Evolutionary conservation across 2,888 invertebrate species (phyloP).

Genomic region (Caenorhabditis sulstoni): DNA sequence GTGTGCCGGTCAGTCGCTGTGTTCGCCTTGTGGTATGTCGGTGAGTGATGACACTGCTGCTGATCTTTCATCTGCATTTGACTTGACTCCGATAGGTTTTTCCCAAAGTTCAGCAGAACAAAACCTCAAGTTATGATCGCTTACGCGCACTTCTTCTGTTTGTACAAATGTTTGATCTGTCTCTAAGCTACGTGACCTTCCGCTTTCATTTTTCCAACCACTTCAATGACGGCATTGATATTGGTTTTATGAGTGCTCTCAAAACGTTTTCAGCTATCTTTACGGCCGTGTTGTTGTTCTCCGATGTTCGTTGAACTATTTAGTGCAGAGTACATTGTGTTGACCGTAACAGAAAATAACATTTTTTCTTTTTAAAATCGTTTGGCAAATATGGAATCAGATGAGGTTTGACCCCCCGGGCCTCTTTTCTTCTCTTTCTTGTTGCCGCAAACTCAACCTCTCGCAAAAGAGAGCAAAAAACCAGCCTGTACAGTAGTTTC

Average conservation of each 20-base stretch:
- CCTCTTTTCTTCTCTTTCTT: background rate
- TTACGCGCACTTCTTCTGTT: conserved; percentile 19
- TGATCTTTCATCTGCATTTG: conserved; percentile 20
- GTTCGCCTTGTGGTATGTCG: too few species aligned
- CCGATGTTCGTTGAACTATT: background rate
- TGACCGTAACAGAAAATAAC: background rate
- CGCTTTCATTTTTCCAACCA: conserved; percentile 4
- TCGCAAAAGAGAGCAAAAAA: background rate
- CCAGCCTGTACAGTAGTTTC: conserved; percentile 22
- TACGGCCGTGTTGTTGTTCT: conserved; percentile 24
- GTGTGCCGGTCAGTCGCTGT: conserved; percentile 21
- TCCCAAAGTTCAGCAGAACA: conserved; percentile 27
- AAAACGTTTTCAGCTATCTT: conserved; percentile 25
- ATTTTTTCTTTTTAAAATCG: background rate
- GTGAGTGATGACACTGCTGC: too few species aligned
- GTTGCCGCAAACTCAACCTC: background rate
- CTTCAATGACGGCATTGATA: conserved; percentile 27
- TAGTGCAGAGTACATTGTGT: background rate
- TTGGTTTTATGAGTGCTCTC: conserved; percentile 25
- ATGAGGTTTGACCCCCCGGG: background rate
- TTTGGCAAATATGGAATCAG: background rate
- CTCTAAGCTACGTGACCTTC: conserved; percentile 21
- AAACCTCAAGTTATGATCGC: conserved; percentile 29
- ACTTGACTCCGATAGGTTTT: background rate
- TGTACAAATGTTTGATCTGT: conserved; percentile 47